Conservation (phyloP, 2,113 vertebrate genomes). For the Stegostoma tigrinum region DNA sequence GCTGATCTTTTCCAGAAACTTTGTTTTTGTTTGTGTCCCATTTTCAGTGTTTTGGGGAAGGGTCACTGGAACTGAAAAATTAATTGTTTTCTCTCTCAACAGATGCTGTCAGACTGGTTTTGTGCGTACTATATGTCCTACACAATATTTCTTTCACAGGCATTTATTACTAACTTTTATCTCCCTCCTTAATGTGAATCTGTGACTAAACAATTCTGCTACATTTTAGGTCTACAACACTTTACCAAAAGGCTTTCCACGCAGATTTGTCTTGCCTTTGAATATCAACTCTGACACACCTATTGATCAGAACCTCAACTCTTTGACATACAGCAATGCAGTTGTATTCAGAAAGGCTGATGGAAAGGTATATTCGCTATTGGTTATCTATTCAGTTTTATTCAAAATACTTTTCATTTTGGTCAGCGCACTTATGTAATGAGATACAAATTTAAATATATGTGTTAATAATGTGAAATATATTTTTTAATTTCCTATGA, state of each 20-base stretch:
- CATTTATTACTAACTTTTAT: neutral
- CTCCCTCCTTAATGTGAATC: neutral
- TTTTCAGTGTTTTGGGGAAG: no score
- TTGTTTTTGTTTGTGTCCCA: no score
- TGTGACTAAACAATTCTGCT: neutral
- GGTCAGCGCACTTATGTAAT: neutral
- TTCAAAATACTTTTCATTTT: neutral
- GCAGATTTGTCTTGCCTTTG: conserved; percentile 82
- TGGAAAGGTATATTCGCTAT: conserved; percentile 59
- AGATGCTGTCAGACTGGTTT: no score
- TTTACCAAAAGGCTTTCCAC: conserved; percentile 56
- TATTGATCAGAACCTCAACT: conserved; percentile 65
- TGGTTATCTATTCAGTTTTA: neutral
- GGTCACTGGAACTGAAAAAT: no score
- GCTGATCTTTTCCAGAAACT: no score
- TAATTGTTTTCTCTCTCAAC: no score
- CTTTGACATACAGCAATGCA: conserved; percentile 59
- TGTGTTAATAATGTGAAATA: neutral
- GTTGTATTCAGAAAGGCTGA: conserved; percentile 62
- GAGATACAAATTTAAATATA: neutral
- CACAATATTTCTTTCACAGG: neutral
- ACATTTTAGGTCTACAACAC: conserved; percentile 64
- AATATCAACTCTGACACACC: conserved; percentile 54
- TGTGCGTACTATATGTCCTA: neutral
- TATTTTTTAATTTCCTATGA: neutral